phyloP scores from a whole-genome alignment of 2,888 invertebrate genomes.

The Apamea sordens region DNA sequence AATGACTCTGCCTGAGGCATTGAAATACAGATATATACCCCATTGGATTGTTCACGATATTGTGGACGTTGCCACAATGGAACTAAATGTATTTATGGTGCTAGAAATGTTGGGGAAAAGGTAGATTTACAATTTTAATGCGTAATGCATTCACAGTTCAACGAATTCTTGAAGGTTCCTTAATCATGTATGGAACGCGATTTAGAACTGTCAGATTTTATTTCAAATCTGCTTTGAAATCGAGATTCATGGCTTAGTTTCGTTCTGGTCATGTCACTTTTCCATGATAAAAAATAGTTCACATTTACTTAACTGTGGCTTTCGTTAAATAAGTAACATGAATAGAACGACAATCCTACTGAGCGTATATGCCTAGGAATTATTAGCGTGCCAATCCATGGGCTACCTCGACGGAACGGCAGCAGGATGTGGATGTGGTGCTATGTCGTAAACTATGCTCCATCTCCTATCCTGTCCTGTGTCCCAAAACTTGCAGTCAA shows the following conservation, averaged over 20 bases:
- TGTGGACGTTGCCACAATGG: not conserved
- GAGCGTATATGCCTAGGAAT: too few relatives aligned
- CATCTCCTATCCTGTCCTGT: not conserved
- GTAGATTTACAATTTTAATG: not conserved
- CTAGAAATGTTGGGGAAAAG: not conserved
- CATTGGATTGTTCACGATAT: constrained; percentile 7
- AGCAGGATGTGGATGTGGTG: not conserved
- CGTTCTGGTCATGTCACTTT: too few relatives aligned
- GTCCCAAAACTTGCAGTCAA: not conserved
- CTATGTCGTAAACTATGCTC: not conserved
- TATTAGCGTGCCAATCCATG: not conserved
- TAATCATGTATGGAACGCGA: not conserved
- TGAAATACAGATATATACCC: constrained; percentile 8
- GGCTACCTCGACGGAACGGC: not conserved
- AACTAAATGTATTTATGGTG: not conserved
- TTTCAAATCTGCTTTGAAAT: not conserved
- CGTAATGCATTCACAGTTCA: not conserved
- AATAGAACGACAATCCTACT: too few relatives aligned
- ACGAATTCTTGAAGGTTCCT: not conserved
- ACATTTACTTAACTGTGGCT: too few relatives aligned
- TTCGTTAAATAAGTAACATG: too few relatives aligned
- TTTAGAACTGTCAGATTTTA: not conserved
- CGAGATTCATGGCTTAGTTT: not conserved
- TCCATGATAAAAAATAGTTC: too few relatives aligned
- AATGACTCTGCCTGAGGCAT: constrained; percentile 29